Evolutionary conservation across 2,113 vertebrate genomes (phyloP).

Genomic region (Lepisosteus osseus): DNA sequence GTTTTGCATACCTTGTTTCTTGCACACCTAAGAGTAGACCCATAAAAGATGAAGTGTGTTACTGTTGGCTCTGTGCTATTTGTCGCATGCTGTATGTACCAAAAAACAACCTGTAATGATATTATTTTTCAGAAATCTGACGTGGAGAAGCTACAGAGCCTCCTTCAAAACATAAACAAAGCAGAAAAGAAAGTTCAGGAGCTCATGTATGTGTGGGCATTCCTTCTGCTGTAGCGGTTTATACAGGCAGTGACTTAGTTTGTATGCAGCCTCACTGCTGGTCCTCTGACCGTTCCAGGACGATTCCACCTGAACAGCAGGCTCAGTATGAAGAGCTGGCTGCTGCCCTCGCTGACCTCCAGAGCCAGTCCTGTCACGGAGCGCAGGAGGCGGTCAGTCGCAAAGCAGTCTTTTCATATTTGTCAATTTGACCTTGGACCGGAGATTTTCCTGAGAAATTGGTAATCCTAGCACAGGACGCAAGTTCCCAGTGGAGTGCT

Average conservation of each 20-base stretch:
- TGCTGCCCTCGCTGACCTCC: slow-evolving; percentile 71
- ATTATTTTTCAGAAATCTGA: slow-evolving; percentile 67
- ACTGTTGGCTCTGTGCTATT: no score
- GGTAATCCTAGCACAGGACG: no score
- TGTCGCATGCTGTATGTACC: no score
- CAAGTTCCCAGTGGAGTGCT: no score
- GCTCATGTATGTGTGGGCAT: slow-evolving; percentile 73
- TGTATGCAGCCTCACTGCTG: neutral
- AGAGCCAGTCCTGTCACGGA: slow-evolving; percentile 68
- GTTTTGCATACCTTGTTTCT: no score
- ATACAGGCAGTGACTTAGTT: no score
- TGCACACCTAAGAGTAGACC: no score
- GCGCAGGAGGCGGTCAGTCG: slow-evolving; percentile 78
- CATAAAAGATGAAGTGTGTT: no score
- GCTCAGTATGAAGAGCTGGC: slow-evolving; percentile 83
- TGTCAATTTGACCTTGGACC: no score
- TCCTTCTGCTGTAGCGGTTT: neutral
- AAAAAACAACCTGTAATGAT: neutral
- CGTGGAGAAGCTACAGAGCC: slow-evolving; percentile 72
- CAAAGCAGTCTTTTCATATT: neutral
- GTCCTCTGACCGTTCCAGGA: slow-evolving; percentile 54
- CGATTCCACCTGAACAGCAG: slow-evolving; percentile 83
- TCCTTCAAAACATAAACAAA: slow-evolving; percentile 61
- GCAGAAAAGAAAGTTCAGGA: slow-evolving; percentile 73
- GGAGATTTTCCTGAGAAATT: no score